Conservation (phyloP, 2,888 invertebrate species). For the Caenorhabditis doughertyi region DNA sequence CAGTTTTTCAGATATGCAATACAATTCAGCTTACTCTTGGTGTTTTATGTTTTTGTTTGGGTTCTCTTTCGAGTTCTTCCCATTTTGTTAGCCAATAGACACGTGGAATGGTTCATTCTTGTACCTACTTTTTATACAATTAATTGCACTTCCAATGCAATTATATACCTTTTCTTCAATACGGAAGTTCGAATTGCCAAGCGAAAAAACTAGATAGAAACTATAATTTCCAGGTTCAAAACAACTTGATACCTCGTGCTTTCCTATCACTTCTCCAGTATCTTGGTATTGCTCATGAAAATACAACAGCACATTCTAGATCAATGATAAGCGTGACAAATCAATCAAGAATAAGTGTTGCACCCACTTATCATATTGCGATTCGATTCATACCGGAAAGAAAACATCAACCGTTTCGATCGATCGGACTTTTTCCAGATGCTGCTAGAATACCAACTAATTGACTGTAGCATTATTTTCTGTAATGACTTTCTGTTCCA, state of each 20-base stretch:
- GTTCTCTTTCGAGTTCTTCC: slow-evolving; percentile 38
- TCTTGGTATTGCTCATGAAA: not conserved
- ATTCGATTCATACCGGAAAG: slow-evolving; percentile 9
- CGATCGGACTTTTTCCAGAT: slow-evolving; percentile 21
- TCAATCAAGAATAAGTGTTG: slow-evolving; percentile 9
- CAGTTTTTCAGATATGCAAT: slow-evolving; percentile 14
- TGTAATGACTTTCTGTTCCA: not conserved
- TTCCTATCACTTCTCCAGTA: not conserved
- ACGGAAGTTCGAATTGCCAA: slow-evolving; percentile 28
- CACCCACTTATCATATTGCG: not conserved
- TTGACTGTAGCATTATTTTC: not conserved
- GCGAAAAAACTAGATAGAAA: not conserved
- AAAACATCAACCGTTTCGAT: slow-evolving; percentile 30
- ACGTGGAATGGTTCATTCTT: slow-evolving; percentile 40
- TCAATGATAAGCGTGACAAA: slow-evolving; percentile 3
- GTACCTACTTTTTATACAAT: slow-evolving; percentile 18
- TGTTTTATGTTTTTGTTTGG: slow-evolving; percentile 41
- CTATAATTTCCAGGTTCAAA: slow-evolving; percentile 36
- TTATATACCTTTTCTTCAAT: slow-evolving; percentile 34
- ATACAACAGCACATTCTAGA: not conserved
- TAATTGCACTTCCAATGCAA: slow-evolving; percentile 30
- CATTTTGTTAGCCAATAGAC: not conserved
- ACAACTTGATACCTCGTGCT: slow-evolving; percentile 6
- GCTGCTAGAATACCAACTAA: not conserved
- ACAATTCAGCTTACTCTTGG: slow-evolving; percentile 25